Percentiles rank a stretch among this genome's conserved stretches.
phyloP scores from a whole-genome alignment of 1,140 invertebrate species.

The Brachionus paranguensis region DNA sequence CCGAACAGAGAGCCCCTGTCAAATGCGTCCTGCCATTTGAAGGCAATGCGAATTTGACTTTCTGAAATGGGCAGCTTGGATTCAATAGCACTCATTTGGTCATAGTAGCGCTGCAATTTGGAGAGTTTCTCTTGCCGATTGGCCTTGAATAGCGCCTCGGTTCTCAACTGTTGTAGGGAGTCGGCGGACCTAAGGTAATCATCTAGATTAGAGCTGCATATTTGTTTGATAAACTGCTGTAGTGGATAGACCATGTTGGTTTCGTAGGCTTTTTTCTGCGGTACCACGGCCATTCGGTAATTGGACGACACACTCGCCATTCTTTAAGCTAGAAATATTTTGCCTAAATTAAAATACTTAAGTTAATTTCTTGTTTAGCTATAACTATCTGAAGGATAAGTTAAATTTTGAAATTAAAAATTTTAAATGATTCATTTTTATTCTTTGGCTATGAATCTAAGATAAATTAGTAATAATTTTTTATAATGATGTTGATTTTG shows the following conservation, averaged over 20 bases:
- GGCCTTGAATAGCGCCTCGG: conserved; percentile 39
- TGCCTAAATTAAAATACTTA: neutral
- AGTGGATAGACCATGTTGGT: conserved; percentile 27
- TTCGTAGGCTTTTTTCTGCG: conserved; percentile 35
- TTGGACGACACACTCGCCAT: conserved; percentile 30
- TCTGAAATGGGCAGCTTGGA: conserved; percentile 82
- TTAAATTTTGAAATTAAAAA: neutral
- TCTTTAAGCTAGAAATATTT: neutral
- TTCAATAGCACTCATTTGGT: conserved; percentile 84
- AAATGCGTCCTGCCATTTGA: conserved; percentile 99
- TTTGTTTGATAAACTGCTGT: conserved; percentile 24
- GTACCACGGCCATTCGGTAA: conserved; percentile 9
- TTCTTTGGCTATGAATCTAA: neutral
- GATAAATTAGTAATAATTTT: neutral
- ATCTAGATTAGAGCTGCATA: conserved; percentile 7
- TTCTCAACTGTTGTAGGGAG: conserved; percentile 25
- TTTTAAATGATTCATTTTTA: neutral
- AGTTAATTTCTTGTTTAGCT: neutral
- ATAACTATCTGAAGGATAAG: neutral
- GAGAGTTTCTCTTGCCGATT: conserved; percentile 45
- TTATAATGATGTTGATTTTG: neutral
- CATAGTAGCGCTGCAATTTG: conserved; percentile 74
- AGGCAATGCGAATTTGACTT: conserved; percentile 61
- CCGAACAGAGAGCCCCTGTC: conserved; percentile 89
- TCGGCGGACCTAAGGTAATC: conserved; percentile 24